phyloP scores from a whole-genome alignment of 2,113 vertebrate genomes.

The Notarius lentiginosus region DNA sequence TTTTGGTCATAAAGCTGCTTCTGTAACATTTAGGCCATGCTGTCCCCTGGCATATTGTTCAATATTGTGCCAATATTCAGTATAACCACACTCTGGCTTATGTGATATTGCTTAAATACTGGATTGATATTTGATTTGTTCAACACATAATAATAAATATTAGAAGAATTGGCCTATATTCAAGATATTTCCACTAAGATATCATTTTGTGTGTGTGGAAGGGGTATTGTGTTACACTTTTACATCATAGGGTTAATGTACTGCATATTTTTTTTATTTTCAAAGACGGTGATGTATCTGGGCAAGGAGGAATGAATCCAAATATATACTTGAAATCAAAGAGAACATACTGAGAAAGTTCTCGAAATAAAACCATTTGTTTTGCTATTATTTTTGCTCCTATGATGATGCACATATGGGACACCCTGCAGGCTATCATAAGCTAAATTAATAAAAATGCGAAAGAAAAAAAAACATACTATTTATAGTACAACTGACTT shows the following conservation, averaged over 20 bases:
- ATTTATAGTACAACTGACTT: neutral
- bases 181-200: too few species aligned
- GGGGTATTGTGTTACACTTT: too few species aligned
- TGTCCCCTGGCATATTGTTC: too few species aligned
- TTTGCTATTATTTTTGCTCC: neutral
- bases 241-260: neutral
- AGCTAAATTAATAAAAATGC: neutral
- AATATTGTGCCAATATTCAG: too few species aligned
- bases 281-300: neutral
- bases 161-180: neutral
- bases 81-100: too few species aligned
- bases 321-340: neutral
- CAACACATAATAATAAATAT: too few species aligned
- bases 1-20: too few species aligned
- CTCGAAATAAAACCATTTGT: neutral
- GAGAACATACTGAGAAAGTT: neutral
- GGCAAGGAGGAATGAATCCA: neutral
- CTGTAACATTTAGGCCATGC: too few species aligned
- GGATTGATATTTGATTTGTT: too few species aligned
- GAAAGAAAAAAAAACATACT: neutral
- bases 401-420: neutral
- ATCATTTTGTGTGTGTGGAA: too few species aligned
- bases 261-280: neutral
- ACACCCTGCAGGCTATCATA: neutral
- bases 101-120: too few species aligned